A percentile compares a stretch with the other conserved stretches of the same genome.
Evolutionary conservation across 2,113 vertebrate species (phyloP).

Genomic region (Perca schrenkii): DNA sequence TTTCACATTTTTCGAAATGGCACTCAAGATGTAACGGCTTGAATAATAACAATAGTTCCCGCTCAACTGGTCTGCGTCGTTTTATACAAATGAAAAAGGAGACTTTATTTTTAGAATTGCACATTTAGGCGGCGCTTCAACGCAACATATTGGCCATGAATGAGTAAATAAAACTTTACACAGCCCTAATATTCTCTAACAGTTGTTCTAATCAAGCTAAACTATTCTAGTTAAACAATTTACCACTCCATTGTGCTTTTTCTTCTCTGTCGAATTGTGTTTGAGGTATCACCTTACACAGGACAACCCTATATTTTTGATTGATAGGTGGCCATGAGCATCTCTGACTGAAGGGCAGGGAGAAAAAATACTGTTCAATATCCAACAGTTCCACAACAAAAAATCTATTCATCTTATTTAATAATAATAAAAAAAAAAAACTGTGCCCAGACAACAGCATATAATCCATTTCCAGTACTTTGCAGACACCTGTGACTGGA

Average conservation of each 20-base stretch:
- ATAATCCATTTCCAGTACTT: neutral
- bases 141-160: neutral
- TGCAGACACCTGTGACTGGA: neutral
- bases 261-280: conserved; percentile 29
- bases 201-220: neutral
- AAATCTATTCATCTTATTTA: neutral
- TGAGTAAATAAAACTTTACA: neutral
- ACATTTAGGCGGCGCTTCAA: neutral
- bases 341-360: conserved; percentile 27
- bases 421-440: too few species aligned
- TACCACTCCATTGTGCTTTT: conserved; percentile 16
- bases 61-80: neutral
- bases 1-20: conserved; percentile 17
- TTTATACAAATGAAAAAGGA: neutral
- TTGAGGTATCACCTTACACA: conserved; percentile 55
- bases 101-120: neutral
- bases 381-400: neutral
- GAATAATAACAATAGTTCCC: neutral
- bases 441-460: neutral
- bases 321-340: conserved; percentile 28
- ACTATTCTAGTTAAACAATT: neutral
- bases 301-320: conserved; percentile 53
- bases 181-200: neutral
- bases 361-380: neutral
- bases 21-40: conserved; percentile 4